Percentiles rank a stretch among this genome's conserved stretches.
Conservation (phyloP, 1,140 invertebrate species). For the Dendroctonus valens region DNA sequence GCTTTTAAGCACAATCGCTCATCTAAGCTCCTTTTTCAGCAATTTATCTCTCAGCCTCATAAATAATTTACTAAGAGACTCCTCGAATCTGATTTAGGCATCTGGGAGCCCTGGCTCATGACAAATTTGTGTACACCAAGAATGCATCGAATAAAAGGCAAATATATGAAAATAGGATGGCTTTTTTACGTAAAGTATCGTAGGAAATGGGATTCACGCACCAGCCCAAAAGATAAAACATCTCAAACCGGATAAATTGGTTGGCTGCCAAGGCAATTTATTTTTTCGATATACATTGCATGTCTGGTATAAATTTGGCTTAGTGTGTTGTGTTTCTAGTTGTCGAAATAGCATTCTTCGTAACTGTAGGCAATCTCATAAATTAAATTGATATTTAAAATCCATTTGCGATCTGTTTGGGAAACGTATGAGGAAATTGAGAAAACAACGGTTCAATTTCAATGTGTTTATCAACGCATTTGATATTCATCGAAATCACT, state of each 20-base stretch:
- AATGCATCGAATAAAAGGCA: slow-evolving; percentile 47
- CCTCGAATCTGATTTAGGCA: slow-evolving; percentile 26
- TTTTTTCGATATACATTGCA: slow-evolving; percentile 43
- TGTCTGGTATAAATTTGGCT: slow-evolving; percentile 38
- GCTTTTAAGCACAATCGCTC: slow-evolving; percentile 7
- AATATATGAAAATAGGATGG: slow-evolving; percentile 48
- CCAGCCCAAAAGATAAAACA: slow-evolving; percentile 46
- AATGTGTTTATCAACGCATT: too few relatives aligned
- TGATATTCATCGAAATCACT: too few relatives aligned
- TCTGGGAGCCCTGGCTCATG: slow-evolving; percentile 30
- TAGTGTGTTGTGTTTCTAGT: slow-evolving; percentile 26
- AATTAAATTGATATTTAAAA: slow-evolving; percentile 18
- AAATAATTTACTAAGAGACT: slow-evolving; percentile 24
- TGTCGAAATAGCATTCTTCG: slow-evolving; percentile 19
- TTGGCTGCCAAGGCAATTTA: slow-evolving; percentile 47
- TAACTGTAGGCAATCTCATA: slow-evolving; percentile 14
- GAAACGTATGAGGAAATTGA: too few relatives aligned
- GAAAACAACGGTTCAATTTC: too few relatives aligned
- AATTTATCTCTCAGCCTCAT: slow-evolving; percentile 16
- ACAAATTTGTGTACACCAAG: slow-evolving; percentile 43
- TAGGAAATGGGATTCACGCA: slow-evolving; percentile 45
- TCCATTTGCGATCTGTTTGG: not conserved
- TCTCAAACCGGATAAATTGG: slow-evolving; percentile 45
- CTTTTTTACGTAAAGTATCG: slow-evolving; percentile 46
- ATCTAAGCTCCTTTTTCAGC: slow-evolving; percentile 18